Percentiles rank a stretch among this genome's conserved stretches.
phyloP scores from a whole-genome alignment of 30 jellyfish, hydroid and myxozoan species.

The Chrysaora quinquecirrha region DNA sequence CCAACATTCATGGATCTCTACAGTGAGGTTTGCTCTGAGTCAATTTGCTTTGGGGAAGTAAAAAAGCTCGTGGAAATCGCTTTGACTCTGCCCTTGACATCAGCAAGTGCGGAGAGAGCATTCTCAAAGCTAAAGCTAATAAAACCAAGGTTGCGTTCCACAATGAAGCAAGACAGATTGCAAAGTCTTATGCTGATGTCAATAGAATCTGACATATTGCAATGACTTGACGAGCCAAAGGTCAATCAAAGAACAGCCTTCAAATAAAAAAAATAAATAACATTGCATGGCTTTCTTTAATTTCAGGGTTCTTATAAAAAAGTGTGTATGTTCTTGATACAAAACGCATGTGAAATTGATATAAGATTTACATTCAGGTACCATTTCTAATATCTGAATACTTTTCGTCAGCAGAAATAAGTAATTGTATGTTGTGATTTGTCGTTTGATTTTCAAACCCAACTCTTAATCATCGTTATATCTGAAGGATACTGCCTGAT shows the following conservation, averaged over 20 bases:
- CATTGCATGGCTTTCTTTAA: no score
- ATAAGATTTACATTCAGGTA: no score
- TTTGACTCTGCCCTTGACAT: conserved; percentile 2
- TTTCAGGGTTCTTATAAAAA: no score
- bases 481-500: not conserved
- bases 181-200: not conserved
- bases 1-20: not conserved
- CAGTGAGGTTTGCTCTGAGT: not conserved
- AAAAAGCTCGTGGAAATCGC: not conserved
- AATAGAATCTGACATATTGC: not conserved
- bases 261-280: no score
- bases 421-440: not conserved
- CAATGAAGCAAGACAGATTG: not conserved
- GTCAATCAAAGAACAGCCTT: no score
- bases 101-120: not conserved
- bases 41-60: not conserved
- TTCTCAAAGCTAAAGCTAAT: not conserved
- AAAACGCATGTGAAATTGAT: no score
- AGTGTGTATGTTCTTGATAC: no score
- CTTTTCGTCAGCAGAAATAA: no score
- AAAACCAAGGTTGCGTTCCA: not conserved
- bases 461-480: not conserved
- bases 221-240: no score
- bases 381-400: no score
- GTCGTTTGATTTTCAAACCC: no score